Percentiles rank a stretch among this genome's conserved stretches.
phyloP scores from a whole-genome alignment of 2,888 invertebrate species.

The Lepidochrysops patricia region DNA sequence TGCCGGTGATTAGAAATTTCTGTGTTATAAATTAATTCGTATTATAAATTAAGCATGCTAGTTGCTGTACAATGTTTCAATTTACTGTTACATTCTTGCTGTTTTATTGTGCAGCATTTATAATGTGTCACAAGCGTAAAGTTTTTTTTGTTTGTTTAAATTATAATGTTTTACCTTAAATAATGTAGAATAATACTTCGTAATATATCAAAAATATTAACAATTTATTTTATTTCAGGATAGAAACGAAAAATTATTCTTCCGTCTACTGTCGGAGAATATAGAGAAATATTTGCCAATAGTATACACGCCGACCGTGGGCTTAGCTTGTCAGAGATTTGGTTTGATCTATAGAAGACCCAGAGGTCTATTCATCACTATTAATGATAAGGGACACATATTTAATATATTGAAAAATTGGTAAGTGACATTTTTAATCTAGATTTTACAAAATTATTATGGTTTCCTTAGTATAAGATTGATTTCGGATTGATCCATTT shows the following conservation, averaged over 20 bases:
- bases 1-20: no score
- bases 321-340: conserved; percentile 96
- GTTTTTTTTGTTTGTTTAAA: no score
- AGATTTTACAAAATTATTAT: background rate
- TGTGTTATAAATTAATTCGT: no score
- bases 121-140: no score
- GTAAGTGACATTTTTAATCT: conserved; percentile 66
- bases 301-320: conserved; percentile 98
- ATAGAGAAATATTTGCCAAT: conserved; percentile 96
- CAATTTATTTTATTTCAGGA: conserved; percentile 76
- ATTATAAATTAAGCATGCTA: no score
- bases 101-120: no score
- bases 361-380: conserved; percentile 95
- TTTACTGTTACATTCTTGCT: no score
- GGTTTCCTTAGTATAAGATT: no score
- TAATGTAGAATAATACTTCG: no score
- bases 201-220: conserved; percentile 21
- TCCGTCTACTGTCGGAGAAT: conserved; percentile 92
- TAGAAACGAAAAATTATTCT: conserved; percentile 97
- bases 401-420: conserved; percentile 94
- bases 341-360: conserved; percentile 96
- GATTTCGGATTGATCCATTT: no score
- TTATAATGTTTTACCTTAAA: no score
- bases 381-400: conserved; percentile 94
- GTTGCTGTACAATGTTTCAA: no score